These are phyloP conservation scores for Percopsis transmontana DNA, from an alignment of 2,113 vertebrate species.

Conservation along the genomic window DNA sequence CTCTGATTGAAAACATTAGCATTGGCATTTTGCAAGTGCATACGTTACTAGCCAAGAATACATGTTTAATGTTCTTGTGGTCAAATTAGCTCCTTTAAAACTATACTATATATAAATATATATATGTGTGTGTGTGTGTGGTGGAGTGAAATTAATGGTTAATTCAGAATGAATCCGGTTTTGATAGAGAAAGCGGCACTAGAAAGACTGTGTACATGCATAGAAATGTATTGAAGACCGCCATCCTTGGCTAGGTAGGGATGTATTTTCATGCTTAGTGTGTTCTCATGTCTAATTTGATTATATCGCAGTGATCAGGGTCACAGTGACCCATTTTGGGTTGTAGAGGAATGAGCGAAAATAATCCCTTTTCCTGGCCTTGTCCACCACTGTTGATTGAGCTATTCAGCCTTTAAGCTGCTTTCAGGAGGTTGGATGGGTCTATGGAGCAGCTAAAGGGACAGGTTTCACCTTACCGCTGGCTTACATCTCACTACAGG, in stretches of 20 bases:
- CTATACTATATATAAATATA: no score
- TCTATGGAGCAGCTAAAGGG: slow-evolving; percentile 23
- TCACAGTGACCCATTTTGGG: slow-evolving; percentile 47
- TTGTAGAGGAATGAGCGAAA: slow-evolving; percentile 47
- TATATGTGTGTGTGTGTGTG: no score
- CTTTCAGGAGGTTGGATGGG: slow-evolving; percentile 16
- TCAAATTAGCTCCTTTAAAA: slow-evolving; percentile 20
- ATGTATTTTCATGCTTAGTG: slow-evolving; percentile 48
- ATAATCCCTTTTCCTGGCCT: slow-evolving; percentile 47
- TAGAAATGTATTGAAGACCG: slow-evolving; percentile 29
- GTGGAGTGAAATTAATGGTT: slow-evolving; percentile 15
- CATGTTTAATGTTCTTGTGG: slow-evolving; percentile 22
- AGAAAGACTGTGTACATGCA: background rate
- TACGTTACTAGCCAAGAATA: slow-evolving; percentile 15
- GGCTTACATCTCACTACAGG: slow-evolving; percentile 10
- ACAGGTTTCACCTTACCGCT: slow-evolving; percentile 5
- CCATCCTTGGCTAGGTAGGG: slow-evolving; percentile 24
- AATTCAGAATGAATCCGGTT: slow-evolving; percentile 48
- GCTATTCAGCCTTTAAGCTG: slow-evolving; percentile 19
- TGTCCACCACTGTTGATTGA: slow-evolving; percentile 22
- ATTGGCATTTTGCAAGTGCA: slow-evolving; percentile 47
- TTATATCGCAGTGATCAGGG: slow-evolving; percentile 57
- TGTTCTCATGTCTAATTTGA: slow-evolving; percentile 54
- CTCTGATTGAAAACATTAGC: slow-evolving; percentile 33
- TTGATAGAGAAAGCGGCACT: slow-evolving; percentile 13